Evolutionary conservation across 2,797 vertebrate species (phyloP), one percentile per base, ranked within the genome.

Genomic region (Ceryle rudis): DNA sequence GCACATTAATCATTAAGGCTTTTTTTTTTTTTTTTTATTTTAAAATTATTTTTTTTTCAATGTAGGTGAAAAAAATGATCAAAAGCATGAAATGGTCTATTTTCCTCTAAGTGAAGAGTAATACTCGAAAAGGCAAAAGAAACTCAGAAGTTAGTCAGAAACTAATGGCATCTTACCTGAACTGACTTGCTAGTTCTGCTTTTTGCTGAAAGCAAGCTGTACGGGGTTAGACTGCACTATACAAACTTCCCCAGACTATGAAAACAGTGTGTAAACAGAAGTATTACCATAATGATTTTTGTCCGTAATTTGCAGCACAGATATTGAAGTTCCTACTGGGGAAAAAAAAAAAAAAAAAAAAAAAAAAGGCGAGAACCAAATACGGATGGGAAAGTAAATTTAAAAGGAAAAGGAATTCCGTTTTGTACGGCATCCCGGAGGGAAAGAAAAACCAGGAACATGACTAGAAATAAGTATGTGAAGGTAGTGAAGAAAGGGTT

Each of bases 361-460:
- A 13, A 44, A 22, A 10, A n/a, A 25, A 26, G 29, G 5, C 72
- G 39, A 72, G 47, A 91, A 83, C 14, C 2, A 72, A 57, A 91
- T 83, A 61, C 39, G 14, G 25, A 78, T 46, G 11, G 8, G 13
- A 82, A 90, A 74, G 61, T 33, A 73, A 88, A 93, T 85, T 74
- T 62, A 46, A 49, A 91, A 61, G 33, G 46, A 74, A 77, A 78
- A 90, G 46, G 23, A 69, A 39, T n/a, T 88, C 54, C 57, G 3
- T 46, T 93, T 42, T 65, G 14, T 47, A 5, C 51, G 33, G 86
- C 41, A 81, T 83, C 58, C 55, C 82, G 42, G 35, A 81, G 17
- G 14, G 29, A 78, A 83, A 67, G 26, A 78, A 47, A 55, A 83
- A 82, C 61, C 26, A 81, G 58, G 55, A 90, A 70, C 46, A 86